Conservation (phyloP, 2,797 vertebrate species). For the Helarctos malayanus region DNA sequence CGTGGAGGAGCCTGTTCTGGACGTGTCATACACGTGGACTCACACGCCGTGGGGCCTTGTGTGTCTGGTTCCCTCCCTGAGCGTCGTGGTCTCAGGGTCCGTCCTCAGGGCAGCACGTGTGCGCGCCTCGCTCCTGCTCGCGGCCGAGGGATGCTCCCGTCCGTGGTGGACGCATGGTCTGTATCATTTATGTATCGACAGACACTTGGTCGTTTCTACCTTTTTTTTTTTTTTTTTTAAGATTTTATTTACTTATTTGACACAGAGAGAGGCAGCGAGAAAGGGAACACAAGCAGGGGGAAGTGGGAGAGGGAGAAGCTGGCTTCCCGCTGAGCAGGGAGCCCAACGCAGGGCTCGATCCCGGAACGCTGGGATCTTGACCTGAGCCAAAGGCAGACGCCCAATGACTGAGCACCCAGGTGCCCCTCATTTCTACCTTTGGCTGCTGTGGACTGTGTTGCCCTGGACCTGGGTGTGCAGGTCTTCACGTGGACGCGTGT, state of each 20-base stretch:
- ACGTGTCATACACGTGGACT: neutral
- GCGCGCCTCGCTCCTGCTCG: neutral
- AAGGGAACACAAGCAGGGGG: too few relatives aligned
- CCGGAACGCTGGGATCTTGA: too few relatives aligned
- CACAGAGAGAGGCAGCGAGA: too few relatives aligned
- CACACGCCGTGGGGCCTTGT: neutral
- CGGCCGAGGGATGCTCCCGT: neutral
- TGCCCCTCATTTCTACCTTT: neutral
- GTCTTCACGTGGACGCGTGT: neutral
- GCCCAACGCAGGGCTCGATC: too few relatives aligned
- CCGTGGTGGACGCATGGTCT: neutral
- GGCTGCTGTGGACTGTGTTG: neutral
- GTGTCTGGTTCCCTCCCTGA: neutral
- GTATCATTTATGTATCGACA: neutral
- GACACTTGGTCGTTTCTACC: neutral
- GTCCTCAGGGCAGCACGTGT: fast-evolving
- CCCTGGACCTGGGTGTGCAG: neutral
- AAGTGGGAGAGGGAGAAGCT: too few relatives aligned
- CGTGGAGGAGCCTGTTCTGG: neutral
- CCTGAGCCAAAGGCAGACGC: too few relatives aligned
- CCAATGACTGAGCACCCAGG: too few relatives aligned
- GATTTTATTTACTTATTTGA: too few relatives aligned
- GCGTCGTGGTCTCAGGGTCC: fast-evolving
- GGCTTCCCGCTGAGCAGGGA: too few relatives aligned
- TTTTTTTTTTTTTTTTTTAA: neutral